Evolutionary conservation across 2,888 invertebrate species (phyloP).

Genomic region (Ormyrus pomaceus): DNA sequence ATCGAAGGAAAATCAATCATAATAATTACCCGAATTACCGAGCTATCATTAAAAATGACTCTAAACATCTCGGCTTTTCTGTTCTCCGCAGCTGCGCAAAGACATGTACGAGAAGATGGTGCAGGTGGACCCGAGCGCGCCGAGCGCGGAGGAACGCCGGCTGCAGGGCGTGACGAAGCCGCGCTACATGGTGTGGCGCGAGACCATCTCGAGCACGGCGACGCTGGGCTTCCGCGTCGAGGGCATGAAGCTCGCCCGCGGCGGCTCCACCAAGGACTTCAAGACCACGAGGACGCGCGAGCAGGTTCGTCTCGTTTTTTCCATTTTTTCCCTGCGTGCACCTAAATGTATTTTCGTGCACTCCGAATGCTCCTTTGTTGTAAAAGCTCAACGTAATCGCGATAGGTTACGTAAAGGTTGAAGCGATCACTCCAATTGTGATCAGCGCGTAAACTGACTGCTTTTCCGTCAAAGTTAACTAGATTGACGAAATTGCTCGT

Average conservation of each 20-base stretch:
- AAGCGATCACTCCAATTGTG: slow-evolving; percentile 39
- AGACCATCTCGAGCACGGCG: slow-evolving; percentile 97
- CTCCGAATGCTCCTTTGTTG: background rate
- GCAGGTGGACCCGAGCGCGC: slow-evolving; percentile 92
- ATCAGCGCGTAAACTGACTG: background rate
- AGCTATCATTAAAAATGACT: background rate
- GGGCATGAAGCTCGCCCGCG: slow-evolving; percentile 92
- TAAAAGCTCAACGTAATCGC: background rate
- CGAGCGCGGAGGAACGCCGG: slow-evolving; percentile 92
- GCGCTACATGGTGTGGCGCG: slow-evolving; percentile 96
- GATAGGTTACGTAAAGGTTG: slow-evolving; percentile 19
- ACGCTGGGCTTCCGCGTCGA: slow-evolving; percentile 97
- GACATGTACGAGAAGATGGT: slow-evolving; percentile 99
- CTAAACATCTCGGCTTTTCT: background rate
- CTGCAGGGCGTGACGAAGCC: slow-evolving; percentile 96
- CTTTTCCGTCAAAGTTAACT: no score
- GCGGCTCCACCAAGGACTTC: slow-evolving; percentile 95
- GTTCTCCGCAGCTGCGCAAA: slow-evolving; percentile 75
- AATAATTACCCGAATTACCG: background rate
- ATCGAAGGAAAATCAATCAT: background rate
- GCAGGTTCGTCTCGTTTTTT: slow-evolving; percentile 76
- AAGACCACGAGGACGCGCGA: slow-evolving; percentile 93
- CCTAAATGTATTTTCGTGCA: background rate
- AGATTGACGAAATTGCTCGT: no score
- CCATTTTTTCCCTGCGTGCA: background rate